These are phyloP conservation scores for Campoplex nolae DNA, from an alignment of 2,888 invertebrate genomes.

Conservation along the genomic window DNA sequence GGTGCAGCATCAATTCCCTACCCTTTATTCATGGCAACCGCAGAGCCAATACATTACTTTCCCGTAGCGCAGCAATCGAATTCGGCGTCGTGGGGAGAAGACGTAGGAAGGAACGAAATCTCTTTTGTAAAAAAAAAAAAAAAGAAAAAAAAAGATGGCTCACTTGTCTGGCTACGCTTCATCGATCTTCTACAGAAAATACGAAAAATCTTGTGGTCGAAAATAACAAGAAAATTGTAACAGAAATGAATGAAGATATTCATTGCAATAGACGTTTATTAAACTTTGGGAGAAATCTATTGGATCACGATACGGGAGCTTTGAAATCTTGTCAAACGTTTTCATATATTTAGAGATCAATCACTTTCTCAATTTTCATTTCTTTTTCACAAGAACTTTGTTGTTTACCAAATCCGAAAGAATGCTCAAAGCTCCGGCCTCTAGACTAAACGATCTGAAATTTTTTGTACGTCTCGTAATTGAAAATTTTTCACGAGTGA, in stretches of 20 bases:
- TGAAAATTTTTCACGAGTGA: not conserved
- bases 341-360: too few species aligned
- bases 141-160: not conserved
- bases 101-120: not conserved
- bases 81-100: slow-evolving; percentile 19
- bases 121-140: not conserved
- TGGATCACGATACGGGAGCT: too few species aligned
- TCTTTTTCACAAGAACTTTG: too few species aligned
- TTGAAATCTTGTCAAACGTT: too few species aligned
- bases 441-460: too few species aligned
- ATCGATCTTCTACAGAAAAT: not conserved
- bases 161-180: slow-evolving; percentile 1
- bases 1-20: slow-evolving; percentile 43
- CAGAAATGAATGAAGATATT: not conserved
- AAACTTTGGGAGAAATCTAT: not conserved
- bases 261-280: not conserved
- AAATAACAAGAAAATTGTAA: not conserved
- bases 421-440: too few species aligned
- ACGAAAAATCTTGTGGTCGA: not conserved
- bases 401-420: too few species aligned
- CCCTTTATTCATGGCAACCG: slow-evolving; percentile 65
- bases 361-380: too few species aligned
- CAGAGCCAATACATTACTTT: slow-evolving; percentile 72
- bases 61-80: slow-evolving; percentile 67
- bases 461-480: not conserved